Evolutionary conservation across 2,113 vertebrate genomes (phyloP), one percentile per base, ranked within the genome.

Genomic region (Bungarus multicinctus): DNA sequence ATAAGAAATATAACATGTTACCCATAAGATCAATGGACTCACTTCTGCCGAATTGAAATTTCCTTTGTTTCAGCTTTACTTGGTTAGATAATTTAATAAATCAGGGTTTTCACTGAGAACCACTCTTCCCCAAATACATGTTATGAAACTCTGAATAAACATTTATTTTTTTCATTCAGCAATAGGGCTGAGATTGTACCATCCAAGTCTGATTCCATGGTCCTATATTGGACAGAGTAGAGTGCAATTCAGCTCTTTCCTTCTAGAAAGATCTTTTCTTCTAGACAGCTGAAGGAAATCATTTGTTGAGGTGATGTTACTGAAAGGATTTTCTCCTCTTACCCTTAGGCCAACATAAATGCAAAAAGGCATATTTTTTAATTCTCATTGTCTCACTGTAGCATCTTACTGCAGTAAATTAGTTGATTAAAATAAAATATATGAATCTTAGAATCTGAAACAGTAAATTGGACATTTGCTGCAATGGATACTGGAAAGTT

Each of bases 31-130:
- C 25, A 9, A 91, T 27, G n/a, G 34, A 43, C 11, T 91, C 12
- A 43, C 22, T 88, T 27, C 86, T 91, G 81, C 11, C 93, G 89
- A 27, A 8, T 30, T 90, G 94, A 90, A 30, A 92, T 92, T 85
- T 10, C 4, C 23, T 20, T 30, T 27, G 55, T 57, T 43, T 39
- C 90, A 47, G 69, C 60, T 30, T 95, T 92, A 57, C 39, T 43
- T 27, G 39, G 57, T 25, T 12, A 53, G 27, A 57, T 45, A 57
- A 47, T 50, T 23, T 25, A 50, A 58, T 88, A 55, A 45, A 45
- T 90, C 45, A 30, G 39, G 43, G 43, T 27, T 7, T 23, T 74
- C 23, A 55, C 14, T 91, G n/a, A 53, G 52, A 27, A 60, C 18
- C 87, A 47, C 30, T 1, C 16, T 34, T 55, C 25, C 3, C 4